phyloP scores from a whole-genome alignment of 23 tunicate species.

The Ciona savignyi region DNA sequence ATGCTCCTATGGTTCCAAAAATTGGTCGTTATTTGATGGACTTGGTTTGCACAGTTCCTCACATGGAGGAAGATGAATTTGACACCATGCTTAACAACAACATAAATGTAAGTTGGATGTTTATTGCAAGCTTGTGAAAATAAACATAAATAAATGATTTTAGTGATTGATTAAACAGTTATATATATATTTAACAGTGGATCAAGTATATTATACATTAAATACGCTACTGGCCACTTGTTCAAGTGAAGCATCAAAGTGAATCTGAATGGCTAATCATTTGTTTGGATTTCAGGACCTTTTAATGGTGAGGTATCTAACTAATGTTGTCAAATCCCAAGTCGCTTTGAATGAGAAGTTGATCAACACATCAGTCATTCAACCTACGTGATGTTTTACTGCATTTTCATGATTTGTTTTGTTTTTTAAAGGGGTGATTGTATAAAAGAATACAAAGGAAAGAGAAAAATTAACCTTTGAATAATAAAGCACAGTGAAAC shows the following conservation, averaged over 20 bases:
- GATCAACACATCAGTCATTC: conserved; percentile 71
- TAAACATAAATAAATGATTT: background rate
- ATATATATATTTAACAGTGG: no score
- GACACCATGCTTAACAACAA: conserved; percentile 83
- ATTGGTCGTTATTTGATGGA: conserved; percentile 76
- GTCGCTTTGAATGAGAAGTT: conserved; percentile 78
- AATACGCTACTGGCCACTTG: no score
- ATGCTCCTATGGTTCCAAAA: conserved; percentile 48
- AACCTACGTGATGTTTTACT: conserved; percentile 32
- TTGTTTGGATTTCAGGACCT: conserved; percentile 57
- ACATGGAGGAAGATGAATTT: conserved; percentile 85
- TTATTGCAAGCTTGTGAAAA: no score
- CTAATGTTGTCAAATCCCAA: conserved; percentile 77
- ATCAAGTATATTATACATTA: no score
- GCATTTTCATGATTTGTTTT: background rate
- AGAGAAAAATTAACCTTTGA: background rate
- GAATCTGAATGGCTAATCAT: background rate
- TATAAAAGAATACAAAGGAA: background rate
- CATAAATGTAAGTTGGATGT: conserved; percentile 78
- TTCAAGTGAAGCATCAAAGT: no score
- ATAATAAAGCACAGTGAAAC: background rate
- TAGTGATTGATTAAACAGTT: background rate
- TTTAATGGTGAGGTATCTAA: conserved; percentile 74
- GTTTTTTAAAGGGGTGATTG: background rate
- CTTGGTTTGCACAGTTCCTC: conserved; percentile 73